A percentile compares a stretch with the other conserved stretches of the same genome.
These are phyloP conservation scores for Helobdella robusta DNA, from an alignment of 2,888 invertebrate species.

Conservation along the genomic window DNA sequence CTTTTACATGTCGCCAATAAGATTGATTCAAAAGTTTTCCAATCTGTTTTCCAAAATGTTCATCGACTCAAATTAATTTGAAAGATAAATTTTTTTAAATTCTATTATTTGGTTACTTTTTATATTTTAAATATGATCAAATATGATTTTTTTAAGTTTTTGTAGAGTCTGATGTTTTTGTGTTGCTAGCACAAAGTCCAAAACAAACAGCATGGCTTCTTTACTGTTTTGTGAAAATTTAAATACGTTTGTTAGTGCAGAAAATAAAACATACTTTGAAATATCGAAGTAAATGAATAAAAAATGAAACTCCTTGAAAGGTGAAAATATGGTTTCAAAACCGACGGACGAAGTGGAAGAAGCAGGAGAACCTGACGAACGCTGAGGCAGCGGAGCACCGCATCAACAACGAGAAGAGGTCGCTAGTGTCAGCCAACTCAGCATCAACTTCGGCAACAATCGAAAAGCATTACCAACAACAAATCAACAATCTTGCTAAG, in stretches of 20 bases:
- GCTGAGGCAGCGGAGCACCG: conserved; percentile 78
- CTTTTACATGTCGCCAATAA: no score
- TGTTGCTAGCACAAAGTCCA: no score
- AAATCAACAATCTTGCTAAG: neutral
- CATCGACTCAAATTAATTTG: no score
- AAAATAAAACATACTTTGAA: neutral
- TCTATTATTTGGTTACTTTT: no score
- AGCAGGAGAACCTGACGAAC: conserved; percentile 81
- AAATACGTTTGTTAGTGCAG: neutral
- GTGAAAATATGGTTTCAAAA: conserved; percentile 87
- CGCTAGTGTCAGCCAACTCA: neutral
- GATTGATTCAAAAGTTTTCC: no score
- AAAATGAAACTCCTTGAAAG: conserved; percentile 50
- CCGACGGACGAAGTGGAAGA: conserved; percentile 74
- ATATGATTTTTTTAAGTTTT: no score
- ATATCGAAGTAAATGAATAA: neutral
- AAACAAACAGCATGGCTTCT: no score
- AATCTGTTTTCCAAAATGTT: no score
- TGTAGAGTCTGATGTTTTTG: no score
- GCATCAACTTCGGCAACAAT: neutral
- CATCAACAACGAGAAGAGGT: conserved; percentile 47
- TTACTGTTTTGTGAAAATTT: neutral
- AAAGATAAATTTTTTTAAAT: no score
- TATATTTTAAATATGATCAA: no score
- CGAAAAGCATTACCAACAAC: neutral